Percentiles rank a stretch among this genome's conserved stretches.
These are phyloP conservation scores for Julus scanicus DNA, from an alignment of 2,888 invertebrate species.

Conservation along the genomic window DNA sequence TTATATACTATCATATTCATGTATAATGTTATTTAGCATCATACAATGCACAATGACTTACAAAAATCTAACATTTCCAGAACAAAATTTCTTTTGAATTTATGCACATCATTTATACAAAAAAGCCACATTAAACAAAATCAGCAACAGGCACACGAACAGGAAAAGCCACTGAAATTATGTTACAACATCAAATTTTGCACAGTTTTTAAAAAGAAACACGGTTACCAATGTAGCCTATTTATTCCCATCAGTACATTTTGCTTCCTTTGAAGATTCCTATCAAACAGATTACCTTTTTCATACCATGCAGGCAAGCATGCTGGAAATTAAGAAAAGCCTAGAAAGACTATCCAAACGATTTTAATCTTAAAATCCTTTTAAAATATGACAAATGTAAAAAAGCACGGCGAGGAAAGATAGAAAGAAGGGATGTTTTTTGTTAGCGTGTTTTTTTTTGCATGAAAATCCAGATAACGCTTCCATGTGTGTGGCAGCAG, in stretches of 20 bases:
- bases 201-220: too few relatives aligned
- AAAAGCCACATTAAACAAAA: too few relatives aligned
- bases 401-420: background rate
- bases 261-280: conserved; percentile 34
- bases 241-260: background rate
- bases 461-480: background rate
- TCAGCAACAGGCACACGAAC: too few relatives aligned
- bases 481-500: conserved; percentile 40
- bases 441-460: background rate
- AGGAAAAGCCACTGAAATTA: too few relatives aligned
- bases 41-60: too few relatives aligned
- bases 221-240: too few relatives aligned
- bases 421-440: background rate
- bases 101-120: too few relatives aligned
- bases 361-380: background rate
- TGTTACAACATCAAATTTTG: too few relatives aligned
- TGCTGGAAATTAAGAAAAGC: background rate
- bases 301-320: background rate
- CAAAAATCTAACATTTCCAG: too few relatives aligned
- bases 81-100: too few relatives aligned
- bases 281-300: background rate
- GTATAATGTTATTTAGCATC: too few relatives aligned
- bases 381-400: conserved; percentile 40
- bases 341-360: background rate
- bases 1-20: too few relatives aligned